Base-by-base conservation (phyloP, 2,888 invertebrate species). In the Melipona beecheii region DNA sequence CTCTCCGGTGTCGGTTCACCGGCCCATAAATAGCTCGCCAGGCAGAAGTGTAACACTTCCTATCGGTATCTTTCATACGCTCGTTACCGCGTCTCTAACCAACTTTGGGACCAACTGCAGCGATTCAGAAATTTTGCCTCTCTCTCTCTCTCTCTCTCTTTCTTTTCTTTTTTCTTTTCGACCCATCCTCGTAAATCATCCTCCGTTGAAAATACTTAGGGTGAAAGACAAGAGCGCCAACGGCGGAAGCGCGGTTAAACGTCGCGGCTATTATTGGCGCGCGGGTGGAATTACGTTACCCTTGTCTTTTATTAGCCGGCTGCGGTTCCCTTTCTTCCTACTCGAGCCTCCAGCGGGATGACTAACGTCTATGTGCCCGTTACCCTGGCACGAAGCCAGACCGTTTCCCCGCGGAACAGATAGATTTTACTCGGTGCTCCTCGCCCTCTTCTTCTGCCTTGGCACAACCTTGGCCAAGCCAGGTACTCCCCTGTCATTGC, bases 231-330 rank as follows among this genome's bases (percentile, higher is more conserved):
- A 70, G 80, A 81, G 82, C 78, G 88, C 83, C 79, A 75, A 86
- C 84, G 84, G 75, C 89, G 87, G 88, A 86, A 89, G 89, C 83
- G 69, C 81, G 87, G 89, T 87, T 85, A 81, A 87, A 86, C 86
- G 81, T 80, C 80, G 78, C 73, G 73, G 86, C 90, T 90, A 90
- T 90, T 89, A 90, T 89, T 90, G 86, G 90, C 83, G 89, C 84
- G 90, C 90, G 90, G 87, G 90, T 90, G 90, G 90, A 90, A 90
- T 90, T 90, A 90, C 86, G 90, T 90, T 90, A 87, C 88, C 81
- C 87, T 83, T 81, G 90, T 89, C 90, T 90, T 90, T 90, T 90
- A 89, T 90, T 90, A 90, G 90, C 86, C 86, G 76, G 72, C 43
- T 83, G 81, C 81, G 78, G 80, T 84, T 71, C 83, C 83, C 76